These are phyloP conservation scores for Clarias pachynema DNA, from an alignment of 2,797 vertebrate species.

Conservation along the genomic window DNA sequence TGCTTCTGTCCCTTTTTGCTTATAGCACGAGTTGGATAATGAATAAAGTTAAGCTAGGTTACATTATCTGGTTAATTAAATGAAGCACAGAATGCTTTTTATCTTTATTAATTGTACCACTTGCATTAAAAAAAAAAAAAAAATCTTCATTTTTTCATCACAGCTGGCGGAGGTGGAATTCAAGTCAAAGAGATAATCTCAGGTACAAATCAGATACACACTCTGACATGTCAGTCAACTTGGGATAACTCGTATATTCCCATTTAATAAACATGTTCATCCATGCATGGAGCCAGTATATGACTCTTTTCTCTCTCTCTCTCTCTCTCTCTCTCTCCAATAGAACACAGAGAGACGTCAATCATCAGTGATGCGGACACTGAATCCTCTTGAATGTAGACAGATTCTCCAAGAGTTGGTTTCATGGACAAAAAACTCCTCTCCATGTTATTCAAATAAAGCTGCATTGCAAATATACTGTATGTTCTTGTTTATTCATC, in stretches of 20 bases:
- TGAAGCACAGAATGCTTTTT: background rate
- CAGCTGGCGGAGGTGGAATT: conserved; percentile 54
- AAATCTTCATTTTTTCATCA: background rate
- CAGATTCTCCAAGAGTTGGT: background rate
- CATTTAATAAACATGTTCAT: background rate
- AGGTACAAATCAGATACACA: conserved; percentile 37
- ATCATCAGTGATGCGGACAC: conserved; percentile 58
- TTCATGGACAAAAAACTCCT: background rate
- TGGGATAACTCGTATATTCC: background rate
- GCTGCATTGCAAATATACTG: conserved; percentile 27
- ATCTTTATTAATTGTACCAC: background rate
- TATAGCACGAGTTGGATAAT: background rate
- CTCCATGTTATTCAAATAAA: conserved; percentile 41
- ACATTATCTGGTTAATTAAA: background rate
- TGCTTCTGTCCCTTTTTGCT: background rate
- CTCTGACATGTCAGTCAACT: background rate
- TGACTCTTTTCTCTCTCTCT: background rate
- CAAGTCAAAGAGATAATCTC: conserved; percentile 61
- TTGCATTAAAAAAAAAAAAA: background rate
- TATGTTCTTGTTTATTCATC: background rate
- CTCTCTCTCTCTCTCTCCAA: conserved; percentile 19
- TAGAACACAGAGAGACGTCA: conserved; percentile 60
- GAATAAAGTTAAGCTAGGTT: background rate
- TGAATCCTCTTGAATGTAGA: conserved; percentile 50
- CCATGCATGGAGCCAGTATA: background rate